phyloP scores from a whole-genome alignment of 2,113 vertebrate species.

The Athene noctua region DNA sequence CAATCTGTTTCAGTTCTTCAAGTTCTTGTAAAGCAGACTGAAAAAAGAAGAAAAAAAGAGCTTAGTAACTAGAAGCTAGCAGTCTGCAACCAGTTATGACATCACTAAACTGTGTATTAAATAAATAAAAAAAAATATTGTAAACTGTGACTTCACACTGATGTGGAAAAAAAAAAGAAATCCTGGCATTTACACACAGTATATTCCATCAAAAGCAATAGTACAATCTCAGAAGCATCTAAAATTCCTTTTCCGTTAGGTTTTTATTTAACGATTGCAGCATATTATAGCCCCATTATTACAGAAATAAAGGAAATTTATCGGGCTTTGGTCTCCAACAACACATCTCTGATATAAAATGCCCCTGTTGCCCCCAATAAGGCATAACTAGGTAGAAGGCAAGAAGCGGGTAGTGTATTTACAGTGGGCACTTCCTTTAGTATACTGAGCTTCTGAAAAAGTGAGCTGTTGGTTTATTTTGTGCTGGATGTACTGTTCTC shows the following conservation, averaged over 20 bases:
- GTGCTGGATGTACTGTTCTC: neutral
- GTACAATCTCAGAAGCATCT: neutral
- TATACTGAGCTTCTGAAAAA: neutral
- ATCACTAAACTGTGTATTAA: neutral
- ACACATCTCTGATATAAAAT: neutral
- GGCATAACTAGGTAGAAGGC: neutral
- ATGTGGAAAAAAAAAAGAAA: neutral
- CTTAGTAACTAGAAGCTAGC: neutral
- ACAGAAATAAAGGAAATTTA: neutral
- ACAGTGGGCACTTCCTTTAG: neutral
- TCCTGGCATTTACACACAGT: neutral
- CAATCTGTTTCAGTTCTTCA: conserved; percentile 98
- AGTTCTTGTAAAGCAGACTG: conserved; percentile 97
- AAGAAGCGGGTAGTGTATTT: neutral
- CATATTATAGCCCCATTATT: neutral
- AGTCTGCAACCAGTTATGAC: neutral
- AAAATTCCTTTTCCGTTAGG: neutral
- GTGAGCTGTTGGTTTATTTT: neutral
- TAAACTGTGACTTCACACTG: neutral
- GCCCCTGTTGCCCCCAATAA: neutral
- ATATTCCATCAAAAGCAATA: neutral
- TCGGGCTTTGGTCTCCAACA: neutral
- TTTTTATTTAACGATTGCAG: neutral
- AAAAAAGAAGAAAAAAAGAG: conserved; percentile 20
- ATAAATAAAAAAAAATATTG: too few species aligned